Evolutionary conservation across 2,797 vertebrate genomes (phyloP).

Genomic region (Bryconaethiops microstoma): DNA sequence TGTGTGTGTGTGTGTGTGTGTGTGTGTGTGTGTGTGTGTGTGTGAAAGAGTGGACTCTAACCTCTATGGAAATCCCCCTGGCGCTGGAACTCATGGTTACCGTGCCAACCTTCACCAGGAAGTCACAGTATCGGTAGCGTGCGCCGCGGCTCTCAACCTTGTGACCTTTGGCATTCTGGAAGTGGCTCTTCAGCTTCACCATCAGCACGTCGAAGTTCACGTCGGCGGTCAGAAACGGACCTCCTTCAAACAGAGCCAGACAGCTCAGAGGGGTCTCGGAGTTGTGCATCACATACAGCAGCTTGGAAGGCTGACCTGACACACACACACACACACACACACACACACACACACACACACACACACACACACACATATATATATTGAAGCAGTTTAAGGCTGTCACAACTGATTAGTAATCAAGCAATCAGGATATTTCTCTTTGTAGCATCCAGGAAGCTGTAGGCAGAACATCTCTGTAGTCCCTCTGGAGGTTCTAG

Average conservation of each 20-base stretch:
- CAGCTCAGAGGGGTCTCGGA: conserved; percentile 94
- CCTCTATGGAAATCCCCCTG: conserved; percentile 95
- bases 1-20: too few species aligned
- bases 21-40: too few species aligned
- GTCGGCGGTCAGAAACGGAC: conserved; percentile 90
- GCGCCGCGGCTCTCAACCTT: conserved; percentile 95
- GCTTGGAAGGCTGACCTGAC: conserved; percentile 91
- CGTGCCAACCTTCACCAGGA: conserved; percentile 92
- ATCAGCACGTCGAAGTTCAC: conserved; percentile 95
- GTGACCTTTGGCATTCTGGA: conserved; percentile 96
- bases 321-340: neutral
- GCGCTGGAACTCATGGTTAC: conserved; percentile 95
- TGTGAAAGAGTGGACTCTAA: conserved; percentile 60
- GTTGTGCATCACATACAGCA: conserved; percentile 98
- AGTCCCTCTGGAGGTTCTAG: too few species aligned
- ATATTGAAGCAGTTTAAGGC: too few species aligned
- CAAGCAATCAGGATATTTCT: too few species aligned
- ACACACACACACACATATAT: too few species aligned
- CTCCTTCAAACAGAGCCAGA: conserved; percentile 91
- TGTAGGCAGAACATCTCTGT: too few species aligned
- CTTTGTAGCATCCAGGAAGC: too few species aligned
- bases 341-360: too few species aligned
- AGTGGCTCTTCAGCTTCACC: conserved; percentile 97
- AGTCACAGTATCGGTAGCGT: conserved; percentile 94
- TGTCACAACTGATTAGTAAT: too few species aligned